A percentile compares a stretch with the other conserved stretches of the same genome.
phyloP scores from a whole-genome alignment of 2,888 invertebrate species.

The Tineola bisselliella region DNA sequence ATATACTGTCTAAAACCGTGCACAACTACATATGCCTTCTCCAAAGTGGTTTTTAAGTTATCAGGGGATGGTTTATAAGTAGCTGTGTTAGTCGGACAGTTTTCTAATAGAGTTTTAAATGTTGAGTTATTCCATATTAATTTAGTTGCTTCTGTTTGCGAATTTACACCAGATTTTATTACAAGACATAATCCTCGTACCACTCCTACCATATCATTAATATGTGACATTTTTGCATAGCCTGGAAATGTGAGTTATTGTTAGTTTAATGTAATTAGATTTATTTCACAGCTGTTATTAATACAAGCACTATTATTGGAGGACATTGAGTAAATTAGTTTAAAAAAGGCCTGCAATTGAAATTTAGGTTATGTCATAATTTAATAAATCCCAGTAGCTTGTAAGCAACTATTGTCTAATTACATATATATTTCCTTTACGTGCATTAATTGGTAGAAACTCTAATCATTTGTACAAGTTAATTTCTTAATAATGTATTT shows the following conservation, averaged over 20 bases:
- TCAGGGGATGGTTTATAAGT: slow-evolving; percentile 31
- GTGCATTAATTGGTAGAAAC: too few relatives aligned
- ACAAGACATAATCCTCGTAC: slow-evolving; percentile 76
- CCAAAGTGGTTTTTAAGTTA: slow-evolving; percentile 54
- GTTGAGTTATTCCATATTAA: slow-evolving; percentile 77
- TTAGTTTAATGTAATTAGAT: slow-evolving; percentile 16
- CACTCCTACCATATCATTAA: slow-evolving; percentile 73
- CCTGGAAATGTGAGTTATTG: slow-evolving; percentile 23
- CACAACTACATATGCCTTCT: slow-evolving; percentile 74
- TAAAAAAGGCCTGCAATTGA: too few relatives aligned
- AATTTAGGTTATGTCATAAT: too few relatives aligned
- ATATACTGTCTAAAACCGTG: slow-evolving; percentile 75
- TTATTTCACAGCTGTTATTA: neutral
- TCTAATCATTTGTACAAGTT: too few relatives aligned
- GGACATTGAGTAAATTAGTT: neutral
- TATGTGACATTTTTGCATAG: slow-evolving; percentile 55
- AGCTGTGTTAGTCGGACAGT: slow-evolving; percentile 40
- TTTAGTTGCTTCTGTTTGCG: slow-evolving; percentile 71
- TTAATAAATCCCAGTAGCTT: too few relatives aligned
- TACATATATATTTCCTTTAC: too few relatives aligned
- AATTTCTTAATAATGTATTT: too few relatives aligned
- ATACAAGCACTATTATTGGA: neutral
- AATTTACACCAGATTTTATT: slow-evolving; percentile 70
- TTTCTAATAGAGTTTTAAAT: slow-evolving; percentile 56
- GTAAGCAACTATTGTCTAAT: too few relatives aligned